These are phyloP conservation scores for Oncorhynchus keta DNA, from an alignment of 2,113 vertebrate genomes.

Conservation along the genomic window DNA sequence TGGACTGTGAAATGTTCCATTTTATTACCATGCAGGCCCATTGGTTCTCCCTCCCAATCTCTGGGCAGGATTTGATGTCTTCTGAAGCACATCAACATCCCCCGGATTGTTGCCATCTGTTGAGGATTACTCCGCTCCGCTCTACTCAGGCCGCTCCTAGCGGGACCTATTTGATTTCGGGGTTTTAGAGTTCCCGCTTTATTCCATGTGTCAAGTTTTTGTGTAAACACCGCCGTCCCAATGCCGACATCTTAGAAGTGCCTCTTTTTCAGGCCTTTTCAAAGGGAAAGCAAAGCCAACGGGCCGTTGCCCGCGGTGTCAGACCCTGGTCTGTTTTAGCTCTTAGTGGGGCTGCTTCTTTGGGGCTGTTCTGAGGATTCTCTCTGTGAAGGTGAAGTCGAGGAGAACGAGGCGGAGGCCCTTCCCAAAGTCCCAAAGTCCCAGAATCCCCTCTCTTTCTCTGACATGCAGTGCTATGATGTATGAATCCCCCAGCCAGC, in stretches of 20 bases:
- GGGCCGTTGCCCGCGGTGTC: constrained; percentile 34
- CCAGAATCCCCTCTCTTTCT: constrained; percentile 24
- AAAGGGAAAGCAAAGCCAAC: constrained; percentile 59
- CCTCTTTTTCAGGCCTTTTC: constrained; percentile 18
- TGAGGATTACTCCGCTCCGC: constrained; percentile 59
- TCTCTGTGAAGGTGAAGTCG: neutral
- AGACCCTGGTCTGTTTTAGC: constrained; percentile 54
- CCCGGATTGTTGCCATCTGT: constrained; percentile 68
- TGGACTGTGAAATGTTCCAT: constrained; percentile 63
- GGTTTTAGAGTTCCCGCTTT: constrained; percentile 57
- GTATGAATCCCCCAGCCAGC: constrained; percentile 65
- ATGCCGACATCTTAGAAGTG: constrained; percentile 65
- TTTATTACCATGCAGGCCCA: constrained; percentile 54
- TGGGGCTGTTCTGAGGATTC: neutral
- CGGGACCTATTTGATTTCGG: constrained; percentile 66
- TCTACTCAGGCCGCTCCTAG: constrained; percentile 28
- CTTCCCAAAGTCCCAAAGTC: neutral
- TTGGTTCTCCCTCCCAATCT: constrained; percentile 52
- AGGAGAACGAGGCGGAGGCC: constrained; percentile 38
- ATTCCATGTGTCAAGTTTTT: constrained; percentile 68
- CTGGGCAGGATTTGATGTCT: constrained; percentile 52
- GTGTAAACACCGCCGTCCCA: constrained; percentile 72
- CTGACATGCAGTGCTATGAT: constrained; percentile 60
- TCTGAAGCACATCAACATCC: constrained; percentile 62
- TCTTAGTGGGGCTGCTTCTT: constrained; percentile 35